Evolutionary conservation across 2,888 invertebrate genomes (phyloP).

Genomic region (Camptogramma bilineatum): DNA sequence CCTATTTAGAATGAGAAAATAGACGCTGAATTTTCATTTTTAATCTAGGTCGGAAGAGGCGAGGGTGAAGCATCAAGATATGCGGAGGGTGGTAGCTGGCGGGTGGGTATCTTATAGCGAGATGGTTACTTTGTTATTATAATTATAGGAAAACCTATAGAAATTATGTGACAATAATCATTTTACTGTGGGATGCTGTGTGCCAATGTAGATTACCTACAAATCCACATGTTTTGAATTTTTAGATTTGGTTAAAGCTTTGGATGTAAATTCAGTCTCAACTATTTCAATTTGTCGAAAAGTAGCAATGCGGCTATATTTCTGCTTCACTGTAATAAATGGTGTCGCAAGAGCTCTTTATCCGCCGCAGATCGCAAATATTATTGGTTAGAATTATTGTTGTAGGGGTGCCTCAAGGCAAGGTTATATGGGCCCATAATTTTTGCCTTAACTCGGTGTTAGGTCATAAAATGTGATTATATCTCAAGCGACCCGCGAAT

Average conservation of each 20-base stretch:
- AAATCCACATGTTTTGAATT: not conserved
- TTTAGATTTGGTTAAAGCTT: conserved; percentile 6
- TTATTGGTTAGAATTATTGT: conserved; percentile 78
- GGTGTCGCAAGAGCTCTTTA: conserved; percentile 67
- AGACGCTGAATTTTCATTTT: conserved; percentile 83
- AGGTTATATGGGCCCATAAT: conserved; percentile 75
- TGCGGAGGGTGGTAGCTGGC: conserved; percentile 79
- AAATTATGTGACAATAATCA: conserved; percentile 37
- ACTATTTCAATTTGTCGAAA: conserved; percentile 20
- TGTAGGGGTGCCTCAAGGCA: conserved; percentile 78
- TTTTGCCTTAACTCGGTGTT: conserved; percentile 83
- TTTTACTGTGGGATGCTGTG: conserved; percentile 35
- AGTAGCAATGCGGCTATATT: conserved; percentile 29
- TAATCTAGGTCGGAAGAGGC: conserved; percentile 82
- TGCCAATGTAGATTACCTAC: not conserved
- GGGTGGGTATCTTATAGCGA: conserved; percentile 78
- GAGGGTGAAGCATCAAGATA: conserved; percentile 72
- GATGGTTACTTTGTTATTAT: conserved; percentile 45
- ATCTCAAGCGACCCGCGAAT: conserved; percentile 80
- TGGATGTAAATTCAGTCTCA: not conserved
- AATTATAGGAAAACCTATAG: conserved; percentile 37
- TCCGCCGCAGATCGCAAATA: conserved; percentile 74
- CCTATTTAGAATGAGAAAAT: conserved; percentile 68
- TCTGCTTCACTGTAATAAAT: conserved; percentile 58
- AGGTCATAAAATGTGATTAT: conserved; percentile 83